Evolutionary conservation across 2,888 invertebrate genomes (phyloP).

Genomic region (Yponomeuta sedellus): DNA sequence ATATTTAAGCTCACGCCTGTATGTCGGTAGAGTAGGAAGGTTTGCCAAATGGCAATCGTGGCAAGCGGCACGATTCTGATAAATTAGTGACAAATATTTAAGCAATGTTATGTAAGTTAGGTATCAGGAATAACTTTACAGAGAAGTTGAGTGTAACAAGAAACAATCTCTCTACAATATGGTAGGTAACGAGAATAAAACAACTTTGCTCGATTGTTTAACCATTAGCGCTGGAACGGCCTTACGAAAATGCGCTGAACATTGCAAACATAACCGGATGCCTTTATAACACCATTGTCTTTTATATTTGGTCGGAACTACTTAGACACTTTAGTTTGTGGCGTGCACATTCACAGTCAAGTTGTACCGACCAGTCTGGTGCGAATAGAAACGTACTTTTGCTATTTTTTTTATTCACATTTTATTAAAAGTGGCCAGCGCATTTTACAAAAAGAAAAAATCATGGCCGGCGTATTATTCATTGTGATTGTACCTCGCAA

Average conservation of each 20-base stretch:
- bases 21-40: too few species aligned
- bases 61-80: too few species aligned
- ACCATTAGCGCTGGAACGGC: not conserved
- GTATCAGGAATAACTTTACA: not conserved
- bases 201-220: not conserved
- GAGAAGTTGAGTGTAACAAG: not conserved
- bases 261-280: constrained; percentile 8
- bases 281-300: constrained; percentile 16
- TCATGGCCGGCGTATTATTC: constrained; percentile 76
- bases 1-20: too few species aligned
- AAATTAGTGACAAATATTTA: too few species aligned
- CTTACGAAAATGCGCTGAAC: constrained; percentile 5
- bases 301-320: not conserved
- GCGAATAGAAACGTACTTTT: constrained; percentile 1
- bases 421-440: not conserved
- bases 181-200: not conserved
- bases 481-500: constrained; percentile 75
- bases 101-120: too few species aligned
- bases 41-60: too few species aligned
- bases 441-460: not conserved
- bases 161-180: not conserved
- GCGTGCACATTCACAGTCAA: constrained; percentile 3
- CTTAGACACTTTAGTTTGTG: constrained; percentile 4
- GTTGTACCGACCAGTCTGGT: not conserved
- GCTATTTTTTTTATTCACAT: not conserved